These are phyloP conservation scores for Halocynthia aurantium DNA, from an alignment of 23 tunicate genomes.

Conservation along the genomic window DNA sequence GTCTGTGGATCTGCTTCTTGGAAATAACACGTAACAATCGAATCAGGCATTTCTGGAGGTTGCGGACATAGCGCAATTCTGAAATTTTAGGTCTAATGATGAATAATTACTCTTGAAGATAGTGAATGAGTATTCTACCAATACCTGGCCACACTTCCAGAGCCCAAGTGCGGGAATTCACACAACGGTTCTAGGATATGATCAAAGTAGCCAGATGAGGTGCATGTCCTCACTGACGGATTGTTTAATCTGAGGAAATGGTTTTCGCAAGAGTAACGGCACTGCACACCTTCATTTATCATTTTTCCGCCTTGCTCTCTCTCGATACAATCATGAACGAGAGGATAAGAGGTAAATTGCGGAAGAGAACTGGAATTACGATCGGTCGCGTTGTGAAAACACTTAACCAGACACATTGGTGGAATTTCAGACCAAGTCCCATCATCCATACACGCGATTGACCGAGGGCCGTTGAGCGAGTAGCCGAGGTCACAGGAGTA, in stretches of 20 bases:
- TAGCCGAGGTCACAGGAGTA: conserved; percentile 19
- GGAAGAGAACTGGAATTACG: background rate
- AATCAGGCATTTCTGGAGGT: conserved; percentile 3
- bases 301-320: background rate
- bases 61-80: conserved; percentile 7
- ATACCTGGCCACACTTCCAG: background rate
- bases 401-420: conserved; percentile 32
- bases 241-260: background rate
- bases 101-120: background rate
- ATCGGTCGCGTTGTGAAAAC: conserved; percentile 16
- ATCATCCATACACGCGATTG: conserved; percentile 30
- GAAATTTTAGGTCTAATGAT: background rate
- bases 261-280: background rate
- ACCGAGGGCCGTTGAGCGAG: conserved; percentile 9
- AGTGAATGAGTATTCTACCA: background rate
- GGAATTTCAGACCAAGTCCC: conserved; percentile 59
- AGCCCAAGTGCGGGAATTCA: background rate
- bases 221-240: conserved; percentile 28
- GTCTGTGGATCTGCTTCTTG: background rate
- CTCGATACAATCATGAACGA: conserved; percentile 1
- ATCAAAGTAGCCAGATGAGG: conserved; percentile 22
- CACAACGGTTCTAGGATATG: conserved; percentile 1
- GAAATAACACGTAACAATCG: background rate
- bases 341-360: background rate
- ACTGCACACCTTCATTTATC: conserved; percentile 8